A percentile compares a stretch with the other conserved stretches of the same genome.
These are phyloP conservation scores for Thumatha senex DNA, from an alignment of 2,888 invertebrate species.

Conservation along the genomic window DNA sequence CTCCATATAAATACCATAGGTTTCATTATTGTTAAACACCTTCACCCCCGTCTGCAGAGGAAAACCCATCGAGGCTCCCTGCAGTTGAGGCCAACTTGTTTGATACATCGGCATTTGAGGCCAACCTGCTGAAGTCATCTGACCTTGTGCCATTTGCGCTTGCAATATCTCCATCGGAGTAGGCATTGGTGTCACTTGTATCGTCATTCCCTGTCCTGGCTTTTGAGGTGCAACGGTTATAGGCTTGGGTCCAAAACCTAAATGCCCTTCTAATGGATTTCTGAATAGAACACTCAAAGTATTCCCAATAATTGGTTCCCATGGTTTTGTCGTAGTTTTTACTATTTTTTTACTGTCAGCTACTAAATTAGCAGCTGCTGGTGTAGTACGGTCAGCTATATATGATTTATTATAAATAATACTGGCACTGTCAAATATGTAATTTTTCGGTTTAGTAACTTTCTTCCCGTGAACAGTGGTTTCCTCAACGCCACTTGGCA, in stretches of 20 bases:
- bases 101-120: neutral
- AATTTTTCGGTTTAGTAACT: neutral
- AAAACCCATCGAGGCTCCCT: neutral
- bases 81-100: neutral
- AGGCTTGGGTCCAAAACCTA: neutral
- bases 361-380: neutral
- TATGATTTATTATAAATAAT: constrained; percentile 3
- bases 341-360: neutral
- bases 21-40: neutral
- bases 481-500: neutral
- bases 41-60: neutral
- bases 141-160: neutral
- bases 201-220: neutral
- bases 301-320: neutral
- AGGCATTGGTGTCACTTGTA: neutral
- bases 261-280: constrained; percentile 3
- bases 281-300: constrained; percentile 2
- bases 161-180: neutral
- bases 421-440: constrained; percentile 1
- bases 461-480: neutral
- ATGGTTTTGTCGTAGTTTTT: neutral
- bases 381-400: neutral
- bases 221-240: neutral
- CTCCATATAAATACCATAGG: constrained; percentile 3
- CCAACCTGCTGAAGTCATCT: neutral